These are phyloP conservation scores for Diadumene lineata DNA, from an alignment of 92 coral and sea anemone species.

Conservation along the genomic window DNA sequence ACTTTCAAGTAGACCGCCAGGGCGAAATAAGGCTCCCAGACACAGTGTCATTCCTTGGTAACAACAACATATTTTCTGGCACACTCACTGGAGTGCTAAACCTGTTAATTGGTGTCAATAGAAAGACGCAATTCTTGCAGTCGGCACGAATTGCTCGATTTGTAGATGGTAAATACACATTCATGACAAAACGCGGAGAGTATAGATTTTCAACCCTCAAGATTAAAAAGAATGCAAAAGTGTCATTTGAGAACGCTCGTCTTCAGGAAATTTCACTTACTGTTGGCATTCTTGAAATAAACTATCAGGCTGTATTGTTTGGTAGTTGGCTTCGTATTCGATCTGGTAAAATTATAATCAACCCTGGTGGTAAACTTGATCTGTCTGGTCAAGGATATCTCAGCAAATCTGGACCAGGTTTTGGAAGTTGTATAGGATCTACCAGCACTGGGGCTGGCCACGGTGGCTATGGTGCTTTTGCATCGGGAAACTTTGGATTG, in stretches of 20 bases:
- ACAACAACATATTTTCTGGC: slow-evolving; percentile 51
- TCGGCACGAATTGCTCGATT: slow-evolving; percentile 68
- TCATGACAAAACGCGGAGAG: slow-evolving; percentile 65
- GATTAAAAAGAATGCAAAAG: slow-evolving; percentile 43
- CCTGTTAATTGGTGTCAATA: slow-evolving; percentile 57
- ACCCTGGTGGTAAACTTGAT: slow-evolving; percentile 63
- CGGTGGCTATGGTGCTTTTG: slow-evolving; percentile 59
- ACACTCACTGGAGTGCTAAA: slow-evolving; percentile 61
- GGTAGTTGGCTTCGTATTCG: slow-evolving; percentile 63
- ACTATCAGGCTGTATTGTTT: slow-evolving; percentile 54
- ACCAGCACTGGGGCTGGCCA: slow-evolving; percentile 70
- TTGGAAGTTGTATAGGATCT: slow-evolving; percentile 25
- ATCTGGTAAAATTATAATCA: slow-evolving; percentile 40
- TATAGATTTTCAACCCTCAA: slow-evolving; percentile 64
- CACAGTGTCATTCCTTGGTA: slow-evolving; percentile 60
- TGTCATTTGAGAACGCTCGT: slow-evolving; percentile 55
- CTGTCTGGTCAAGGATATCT: slow-evolving; percentile 43
- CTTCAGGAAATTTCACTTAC: slow-evolving; percentile 48
- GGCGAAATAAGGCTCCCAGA: slow-evolving; percentile 66
- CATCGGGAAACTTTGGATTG: slow-evolving; percentile 32
- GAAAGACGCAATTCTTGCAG: slow-evolving; percentile 38
- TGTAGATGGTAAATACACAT: slow-evolving; percentile 68
- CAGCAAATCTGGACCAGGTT: slow-evolving; percentile 47
- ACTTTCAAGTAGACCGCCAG: slow-evolving; percentile 49
- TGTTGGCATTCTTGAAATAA: slow-evolving; percentile 56